Percentiles rank a stretch among this genome's conserved stretches.
phyloP scores from a whole-genome alignment of 2,797 vertebrate genomes.

The Tinamus major region DNA sequence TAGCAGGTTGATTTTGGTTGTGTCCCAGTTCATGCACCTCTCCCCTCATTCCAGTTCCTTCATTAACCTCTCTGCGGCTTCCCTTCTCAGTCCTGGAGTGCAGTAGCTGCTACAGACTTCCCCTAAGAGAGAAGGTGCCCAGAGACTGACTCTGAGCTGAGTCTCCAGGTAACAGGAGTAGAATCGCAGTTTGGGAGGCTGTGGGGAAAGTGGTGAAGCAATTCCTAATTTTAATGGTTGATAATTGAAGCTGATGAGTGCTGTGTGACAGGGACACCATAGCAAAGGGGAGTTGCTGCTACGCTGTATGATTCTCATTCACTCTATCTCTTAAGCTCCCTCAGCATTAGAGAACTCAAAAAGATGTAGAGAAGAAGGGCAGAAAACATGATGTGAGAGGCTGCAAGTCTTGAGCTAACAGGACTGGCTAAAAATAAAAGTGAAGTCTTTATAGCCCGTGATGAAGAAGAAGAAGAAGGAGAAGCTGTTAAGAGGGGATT shows the following conservation, averaged over 20 bases:
- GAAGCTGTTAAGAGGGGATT: constrained; percentile 47
- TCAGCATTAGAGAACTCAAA: constrained; percentile 40
- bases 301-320: constrained; percentile 10
- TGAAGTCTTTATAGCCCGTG: constrained; percentile 9
- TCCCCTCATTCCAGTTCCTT: background rate
- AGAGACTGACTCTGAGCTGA: background rate
- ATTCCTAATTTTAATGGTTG: constrained; percentile 24
- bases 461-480: constrained; percentile 42
- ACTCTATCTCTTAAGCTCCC: background rate
- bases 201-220: background rate
- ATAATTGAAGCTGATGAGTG: background rate
- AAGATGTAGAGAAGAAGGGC: constrained; percentile 42
- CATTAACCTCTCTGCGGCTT: background rate
- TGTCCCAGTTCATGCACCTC: background rate
- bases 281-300: background rate
- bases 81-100: background rate
- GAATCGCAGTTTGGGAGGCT: background rate
- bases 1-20: background rate
- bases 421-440: constrained; percentile 62
- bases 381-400: constrained; percentile 20
- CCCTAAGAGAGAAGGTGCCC: background rate
- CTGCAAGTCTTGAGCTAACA: background rate
- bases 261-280: background rate
- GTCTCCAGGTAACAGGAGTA: background rate
- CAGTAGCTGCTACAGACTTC: background rate